These are phyloP conservation scores for Xiphophorus maculatus DNA, from an alignment of 2,113 vertebrate genomes.

Conservation along the genomic window DNA sequence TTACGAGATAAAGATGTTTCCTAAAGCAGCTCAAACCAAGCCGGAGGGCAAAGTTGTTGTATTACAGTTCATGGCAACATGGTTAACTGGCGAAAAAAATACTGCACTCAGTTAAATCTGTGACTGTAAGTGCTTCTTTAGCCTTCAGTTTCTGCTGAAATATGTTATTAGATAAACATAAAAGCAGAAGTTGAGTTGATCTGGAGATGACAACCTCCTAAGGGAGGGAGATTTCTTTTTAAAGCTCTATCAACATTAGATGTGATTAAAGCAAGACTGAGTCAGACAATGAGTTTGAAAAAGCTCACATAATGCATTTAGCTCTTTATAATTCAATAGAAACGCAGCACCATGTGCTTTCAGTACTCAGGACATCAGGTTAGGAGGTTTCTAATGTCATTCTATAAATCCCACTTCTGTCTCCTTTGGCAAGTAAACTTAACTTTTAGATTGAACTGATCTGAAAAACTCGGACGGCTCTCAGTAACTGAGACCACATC, in stretches of 20 bases:
- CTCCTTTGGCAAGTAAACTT: not conserved
- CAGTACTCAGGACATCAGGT: not conserved
- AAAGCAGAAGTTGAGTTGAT: conserved; percentile 16
- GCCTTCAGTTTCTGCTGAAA: conserved; percentile 23
- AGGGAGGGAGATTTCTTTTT: not conserved
- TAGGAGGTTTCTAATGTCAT: not conserved
- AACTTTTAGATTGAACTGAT: not conserved
- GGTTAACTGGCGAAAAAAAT: not conserved
- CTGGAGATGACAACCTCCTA: not conserved
- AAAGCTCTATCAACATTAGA: not conserved
- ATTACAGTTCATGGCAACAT: not conserved
- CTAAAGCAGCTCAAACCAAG: not conserved
- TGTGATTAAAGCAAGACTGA: not conserved
- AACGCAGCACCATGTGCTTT: not conserved
- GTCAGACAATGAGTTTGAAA: not conserved
- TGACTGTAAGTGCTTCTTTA: conserved; percentile 5
- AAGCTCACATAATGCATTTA: not conserved
- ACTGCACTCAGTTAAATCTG: not conserved
- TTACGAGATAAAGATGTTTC: not conserved
- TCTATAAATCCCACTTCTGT: not conserved
- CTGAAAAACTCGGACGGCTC: not conserved
- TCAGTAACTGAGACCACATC: not conserved
- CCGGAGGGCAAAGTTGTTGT: not conserved
- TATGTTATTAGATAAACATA: conserved; percentile 19
- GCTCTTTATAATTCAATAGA: not conserved